Percentiles rank a stretch among this genome's conserved stretches.
These are phyloP conservation scores for Andrena haemorrhoa DNA, from an alignment of 2,888 invertebrate species.

Conservation along the genomic window DNA sequence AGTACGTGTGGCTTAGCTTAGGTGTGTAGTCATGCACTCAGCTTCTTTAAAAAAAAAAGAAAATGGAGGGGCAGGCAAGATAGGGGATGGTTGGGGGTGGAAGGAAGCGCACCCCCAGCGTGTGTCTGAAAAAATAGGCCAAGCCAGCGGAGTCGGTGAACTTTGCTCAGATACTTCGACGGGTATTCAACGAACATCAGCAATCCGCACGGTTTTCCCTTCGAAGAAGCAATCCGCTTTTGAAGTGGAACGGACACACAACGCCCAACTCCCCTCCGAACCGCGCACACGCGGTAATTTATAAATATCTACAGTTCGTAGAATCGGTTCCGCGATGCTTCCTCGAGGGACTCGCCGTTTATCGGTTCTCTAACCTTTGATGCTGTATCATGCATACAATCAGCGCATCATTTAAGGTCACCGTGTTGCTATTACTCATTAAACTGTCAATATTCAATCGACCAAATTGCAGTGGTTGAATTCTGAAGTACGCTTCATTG, in stretches of 20 bases:
- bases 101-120: conserved; percentile 50
- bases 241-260: conserved; percentile 28
- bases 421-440: too few species aligned
- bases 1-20: conserved; percentile 51
- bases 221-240: conserved; percentile 44
- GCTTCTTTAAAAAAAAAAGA: conserved; percentile 33
- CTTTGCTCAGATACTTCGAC: conserved; percentile 63
- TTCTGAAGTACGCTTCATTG: not conserved
- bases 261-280: not conserved
- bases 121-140: conserved; percentile 65
- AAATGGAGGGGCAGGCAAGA: not conserved
- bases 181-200: conserved; percentile 57
- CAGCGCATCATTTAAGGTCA: too few species aligned
- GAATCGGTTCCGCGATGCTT: not conserved
- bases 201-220: conserved; percentile 46
- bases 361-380: not conserved
- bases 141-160: conserved; percentile 65
- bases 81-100: conserved; percentile 7
- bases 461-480: not conserved
- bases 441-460: not conserved
- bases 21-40: conserved; percentile 52
- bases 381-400: too few species aligned
- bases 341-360: not conserved
- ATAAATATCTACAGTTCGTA: conserved; percentile 7
- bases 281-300: not conserved